phyloP scores from a whole-genome alignment of 2,888 invertebrate genomes.

The Drosophila mimetica region DNA sequence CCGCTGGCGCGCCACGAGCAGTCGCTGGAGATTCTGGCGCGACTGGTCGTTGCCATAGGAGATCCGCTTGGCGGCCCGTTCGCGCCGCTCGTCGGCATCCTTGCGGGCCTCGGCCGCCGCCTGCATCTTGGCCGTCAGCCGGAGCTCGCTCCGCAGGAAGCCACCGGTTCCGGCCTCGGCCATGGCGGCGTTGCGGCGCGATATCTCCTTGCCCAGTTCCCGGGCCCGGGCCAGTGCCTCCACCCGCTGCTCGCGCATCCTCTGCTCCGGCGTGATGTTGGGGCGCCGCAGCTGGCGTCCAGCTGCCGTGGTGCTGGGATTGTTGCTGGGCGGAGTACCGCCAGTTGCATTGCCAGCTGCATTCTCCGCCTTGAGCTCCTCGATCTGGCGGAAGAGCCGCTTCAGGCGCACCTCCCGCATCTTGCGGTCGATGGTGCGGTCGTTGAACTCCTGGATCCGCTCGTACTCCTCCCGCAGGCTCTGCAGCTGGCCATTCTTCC shows the following conservation, averaged over 20 bases:
- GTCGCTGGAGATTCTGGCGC: slow-evolving; percentile 66
- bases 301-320: not conserved
- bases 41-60: slow-evolving; percentile 77
- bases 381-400: slow-evolving; percentile 76
- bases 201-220: slow-evolving; percentile 70
- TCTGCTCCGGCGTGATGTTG: slow-evolving; percentile 22
- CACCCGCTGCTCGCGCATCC: slow-evolving; percentile 51
- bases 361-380: slow-evolving; percentile 64
- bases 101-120: slow-evolving; percentile 45
- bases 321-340: not conserved
- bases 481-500: slow-evolving; percentile 74
- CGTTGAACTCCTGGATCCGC: slow-evolving; percentile 74
- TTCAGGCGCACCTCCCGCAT: slow-evolving; percentile 77
- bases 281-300: not conserved
- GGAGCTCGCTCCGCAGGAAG: slow-evolving; percentile 44
- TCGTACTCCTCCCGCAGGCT: slow-evolving; percentile 77
- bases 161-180: slow-evolving; percentile 37
- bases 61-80: slow-evolving; percentile 62
- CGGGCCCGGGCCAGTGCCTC: slow-evolving; percentile 61
- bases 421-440: slow-evolving; percentile 73
- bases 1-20: slow-evolving; percentile 37
- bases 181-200: slow-evolving; percentile 63
- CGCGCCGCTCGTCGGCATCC: slow-evolving; percentile 51
- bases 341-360: not conserved
- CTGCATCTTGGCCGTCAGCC: slow-evolving; percentile 48